Conservation (phyloP, 2,797 vertebrate species). For the Sorex maritimensis region DNA sequence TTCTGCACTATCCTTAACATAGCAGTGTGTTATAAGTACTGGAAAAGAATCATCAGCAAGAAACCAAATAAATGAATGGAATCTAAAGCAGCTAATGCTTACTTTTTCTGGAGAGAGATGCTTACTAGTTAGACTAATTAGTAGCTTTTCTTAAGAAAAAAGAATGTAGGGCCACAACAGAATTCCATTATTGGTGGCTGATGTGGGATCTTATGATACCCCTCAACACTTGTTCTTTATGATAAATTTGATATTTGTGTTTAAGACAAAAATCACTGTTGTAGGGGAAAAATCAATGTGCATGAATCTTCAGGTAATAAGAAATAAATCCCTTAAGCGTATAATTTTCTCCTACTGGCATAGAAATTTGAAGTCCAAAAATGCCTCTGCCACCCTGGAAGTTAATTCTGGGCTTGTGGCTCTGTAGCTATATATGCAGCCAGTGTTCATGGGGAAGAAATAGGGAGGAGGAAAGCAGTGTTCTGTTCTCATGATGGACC, state of each 20-base stretch:
- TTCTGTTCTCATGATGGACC: slow-evolving; percentile 78
- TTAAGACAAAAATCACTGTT: slow-evolving; percentile 75
- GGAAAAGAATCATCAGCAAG: not conserved
- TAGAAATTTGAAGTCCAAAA: slow-evolving; percentile 79
- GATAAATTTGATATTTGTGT: slow-evolving; percentile 76
- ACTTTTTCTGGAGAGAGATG: too few relatives aligned
- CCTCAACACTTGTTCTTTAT: slow-evolving; percentile 24
- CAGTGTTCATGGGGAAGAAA: slow-evolving; percentile 56
- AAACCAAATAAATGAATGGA: not conserved
- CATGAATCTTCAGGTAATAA: slow-evolving; percentile 73
- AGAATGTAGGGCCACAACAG: not conserved
- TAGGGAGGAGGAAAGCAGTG: not conserved
- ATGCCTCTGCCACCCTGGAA: slow-evolving; percentile 71
- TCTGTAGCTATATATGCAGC: slow-evolving; percentile 65
- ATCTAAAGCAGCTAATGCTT: not conserved
- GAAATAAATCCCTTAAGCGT: slow-evolving; percentile 85
- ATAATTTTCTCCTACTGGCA: slow-evolving; percentile 77
- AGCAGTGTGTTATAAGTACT: not conserved
- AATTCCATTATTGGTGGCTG: not conserved
- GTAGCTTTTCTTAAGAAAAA: not conserved
- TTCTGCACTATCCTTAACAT: not conserved
- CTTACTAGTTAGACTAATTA: not conserved
- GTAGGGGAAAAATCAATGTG: slow-evolving; percentile 34
- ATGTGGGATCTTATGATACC: not conserved
- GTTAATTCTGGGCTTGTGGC: slow-evolving; percentile 63